These are phyloP conservation scores for Notospermus geniculatus DNA, from an alignment of 1,140 invertebrate species.

Conservation along the genomic window DNA sequence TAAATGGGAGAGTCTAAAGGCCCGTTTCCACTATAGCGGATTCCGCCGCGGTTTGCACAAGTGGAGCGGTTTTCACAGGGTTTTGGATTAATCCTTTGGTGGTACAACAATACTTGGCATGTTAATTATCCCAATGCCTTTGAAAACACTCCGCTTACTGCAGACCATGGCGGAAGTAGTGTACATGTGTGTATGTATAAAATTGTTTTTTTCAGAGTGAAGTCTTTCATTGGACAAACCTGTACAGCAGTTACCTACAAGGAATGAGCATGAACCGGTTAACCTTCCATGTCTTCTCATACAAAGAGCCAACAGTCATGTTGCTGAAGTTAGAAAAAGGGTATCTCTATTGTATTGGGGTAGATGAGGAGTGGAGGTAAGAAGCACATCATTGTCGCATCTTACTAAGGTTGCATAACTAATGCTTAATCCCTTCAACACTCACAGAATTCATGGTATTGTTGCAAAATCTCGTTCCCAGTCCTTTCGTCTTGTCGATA, in stretches of 20 bases:
- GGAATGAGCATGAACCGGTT: slow-evolving; percentile 83
- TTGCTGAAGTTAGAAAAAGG: slow-evolving; percentile 69
- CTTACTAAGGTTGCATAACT: slow-evolving; percentile 46
- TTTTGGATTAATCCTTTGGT: too few relatives aligned
- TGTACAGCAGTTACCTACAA: slow-evolving; percentile 81
- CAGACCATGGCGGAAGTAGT: too few relatives aligned
- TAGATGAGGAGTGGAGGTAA: slow-evolving; percentile 81
- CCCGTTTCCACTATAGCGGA: too few relatives aligned
- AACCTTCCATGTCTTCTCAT: slow-evolving; percentile 80
- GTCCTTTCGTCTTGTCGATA: too few relatives aligned
- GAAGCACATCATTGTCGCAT: background rate
- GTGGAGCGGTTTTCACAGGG: too few relatives aligned
- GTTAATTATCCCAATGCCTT: too few relatives aligned
- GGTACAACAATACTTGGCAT: too few relatives aligned
- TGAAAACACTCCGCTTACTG: too few relatives aligned
- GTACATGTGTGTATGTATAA: slow-evolving; percentile 4
- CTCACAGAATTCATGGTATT: too few relatives aligned
- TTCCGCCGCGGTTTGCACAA: too few relatives aligned
- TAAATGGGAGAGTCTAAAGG: too few relatives aligned
- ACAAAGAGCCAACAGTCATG: slow-evolving; percentile 78
- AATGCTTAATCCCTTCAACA: slow-evolving; percentile 71
- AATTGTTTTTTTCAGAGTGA: slow-evolving; percentile 30
- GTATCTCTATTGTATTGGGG: slow-evolving; percentile 73
- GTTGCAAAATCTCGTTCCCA: too few relatives aligned
- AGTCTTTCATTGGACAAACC: slow-evolving; percentile 66